These are phyloP conservation scores for Sarcoramphus papa DNA, from an alignment of 2,797 vertebrate genomes.

Conservation along the genomic window DNA sequence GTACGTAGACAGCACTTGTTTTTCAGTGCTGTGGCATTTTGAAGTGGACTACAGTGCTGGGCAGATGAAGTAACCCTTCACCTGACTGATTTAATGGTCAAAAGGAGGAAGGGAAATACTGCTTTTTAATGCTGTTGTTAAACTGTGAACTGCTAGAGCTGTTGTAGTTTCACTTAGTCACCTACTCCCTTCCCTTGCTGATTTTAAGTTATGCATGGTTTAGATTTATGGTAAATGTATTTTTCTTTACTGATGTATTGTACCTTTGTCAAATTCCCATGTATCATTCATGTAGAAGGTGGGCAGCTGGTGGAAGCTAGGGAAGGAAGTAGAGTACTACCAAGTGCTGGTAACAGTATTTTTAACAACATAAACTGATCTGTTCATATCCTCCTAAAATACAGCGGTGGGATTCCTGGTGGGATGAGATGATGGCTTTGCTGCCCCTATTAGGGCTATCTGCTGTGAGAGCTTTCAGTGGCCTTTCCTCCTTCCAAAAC, in stretches of 20 bases:
- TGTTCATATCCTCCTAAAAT: background rate
- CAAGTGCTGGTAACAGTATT: background rate
- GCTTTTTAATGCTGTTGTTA: background rate
- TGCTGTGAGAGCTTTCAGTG: background rate
- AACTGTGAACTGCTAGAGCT: background rate
- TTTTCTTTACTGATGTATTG: background rate
- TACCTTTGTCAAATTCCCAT: background rate
- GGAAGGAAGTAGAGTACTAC: background rate
- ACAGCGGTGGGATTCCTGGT: background rate
- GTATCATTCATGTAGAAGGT: background rate
- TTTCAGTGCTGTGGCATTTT: background rate
- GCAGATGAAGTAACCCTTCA: background rate
- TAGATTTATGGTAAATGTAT: background rate
- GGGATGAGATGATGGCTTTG: background rate
- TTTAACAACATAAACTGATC: background rate
- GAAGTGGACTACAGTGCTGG: background rate
- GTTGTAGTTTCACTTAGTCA: background rate
- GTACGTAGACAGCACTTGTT: background rate
- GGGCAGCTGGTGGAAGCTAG: background rate
- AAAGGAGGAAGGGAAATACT: background rate
- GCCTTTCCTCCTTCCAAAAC: background rate
- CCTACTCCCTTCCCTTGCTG: background rate
- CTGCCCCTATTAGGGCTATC: background rate
- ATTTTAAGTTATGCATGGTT: background rate
- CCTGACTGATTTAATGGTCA: background rate